Percentiles rank a stretch among this genome's conserved stretches.
These are phyloP conservation scores for Tenthredo livida DNA, from an alignment of 2,888 invertebrate species.

Conservation along the genomic window DNA sequence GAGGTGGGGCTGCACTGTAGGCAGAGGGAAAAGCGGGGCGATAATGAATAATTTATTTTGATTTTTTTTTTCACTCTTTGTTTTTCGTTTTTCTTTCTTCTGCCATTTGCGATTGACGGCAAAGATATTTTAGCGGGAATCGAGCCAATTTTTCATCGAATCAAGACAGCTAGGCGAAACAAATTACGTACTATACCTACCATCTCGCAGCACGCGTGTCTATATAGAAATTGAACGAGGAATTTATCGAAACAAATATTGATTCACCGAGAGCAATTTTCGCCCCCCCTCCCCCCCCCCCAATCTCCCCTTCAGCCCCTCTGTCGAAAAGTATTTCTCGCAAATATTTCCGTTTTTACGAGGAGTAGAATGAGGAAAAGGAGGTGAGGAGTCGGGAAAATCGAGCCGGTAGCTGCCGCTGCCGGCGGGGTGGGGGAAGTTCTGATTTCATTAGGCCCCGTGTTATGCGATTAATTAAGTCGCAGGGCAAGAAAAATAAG, in stretches of 20 bases:
- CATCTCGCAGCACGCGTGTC: background rate
- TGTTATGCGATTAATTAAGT: conserved; percentile 79
- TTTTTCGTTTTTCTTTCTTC: background rate
- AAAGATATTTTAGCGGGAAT: conserved; percentile 43
- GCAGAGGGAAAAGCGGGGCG: conserved; percentile 2
- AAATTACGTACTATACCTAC: conserved; percentile 3
- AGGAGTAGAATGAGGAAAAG: conserved; percentile 59
- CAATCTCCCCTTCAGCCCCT: no score
- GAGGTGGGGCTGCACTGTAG: background rate
- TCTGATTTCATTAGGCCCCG: conserved; percentile 78
- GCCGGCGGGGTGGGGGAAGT: conserved; percentile 62
- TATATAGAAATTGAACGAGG: conserved; percentile 30
- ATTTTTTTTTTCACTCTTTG: background rate
- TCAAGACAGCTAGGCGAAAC: background rate
- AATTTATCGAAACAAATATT: conserved; percentile 50
- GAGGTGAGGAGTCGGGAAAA: conserved; percentile 49
- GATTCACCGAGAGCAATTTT: conserved; percentile 50
- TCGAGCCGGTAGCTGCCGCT: conserved; percentile 61
- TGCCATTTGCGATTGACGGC: conserved; percentile 26
- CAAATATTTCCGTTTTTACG: conserved; percentile 75
- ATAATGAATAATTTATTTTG: conserved; percentile 52
- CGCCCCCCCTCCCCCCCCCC: background rate
- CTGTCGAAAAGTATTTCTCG: conserved; percentile 71
- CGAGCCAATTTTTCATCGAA: conserved; percentile 35
- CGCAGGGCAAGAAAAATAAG: conserved; percentile 75